Percentiles rank a stretch among this genome's conserved stretches.
Conservation (phyloP, 1,140 invertebrate genomes). For the Babylonia areolata region DNA sequence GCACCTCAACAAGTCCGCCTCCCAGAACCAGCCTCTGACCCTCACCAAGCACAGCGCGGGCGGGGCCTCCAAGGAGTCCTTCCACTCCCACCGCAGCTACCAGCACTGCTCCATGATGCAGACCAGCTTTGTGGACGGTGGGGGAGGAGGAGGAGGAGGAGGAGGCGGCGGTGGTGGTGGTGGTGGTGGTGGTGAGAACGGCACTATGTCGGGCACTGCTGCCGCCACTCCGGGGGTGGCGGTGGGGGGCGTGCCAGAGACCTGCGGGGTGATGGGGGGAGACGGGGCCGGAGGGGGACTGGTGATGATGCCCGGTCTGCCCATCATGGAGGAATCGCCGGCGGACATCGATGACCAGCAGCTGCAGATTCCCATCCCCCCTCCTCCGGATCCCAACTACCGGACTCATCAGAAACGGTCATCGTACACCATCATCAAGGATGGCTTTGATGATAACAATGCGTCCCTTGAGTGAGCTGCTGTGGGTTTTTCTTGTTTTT, state of each 20-base stretch:
- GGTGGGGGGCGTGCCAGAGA: neutral
- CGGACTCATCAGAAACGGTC: conserved; percentile 42
- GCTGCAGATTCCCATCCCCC: conserved; percentile 33
- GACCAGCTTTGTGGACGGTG: conserved; percentile 38
- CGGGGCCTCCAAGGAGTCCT: conserved; percentile 41
- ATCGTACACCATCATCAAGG: conserved; percentile 42
- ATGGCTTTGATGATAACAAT: conserved; percentile 33
- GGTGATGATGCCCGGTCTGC: neutral
- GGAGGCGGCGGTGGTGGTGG: neutral
- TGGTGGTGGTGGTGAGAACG: neutral
- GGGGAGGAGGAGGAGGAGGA: neutral
- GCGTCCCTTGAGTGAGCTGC: neutral
- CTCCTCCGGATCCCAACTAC: conserved; percentile 33
- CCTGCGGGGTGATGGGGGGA: neutral
- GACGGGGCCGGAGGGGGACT: neutral
- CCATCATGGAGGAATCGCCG: neutral
- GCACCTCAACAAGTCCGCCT: conserved; percentile 49
- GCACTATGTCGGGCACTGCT: neutral
- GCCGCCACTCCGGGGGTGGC: neutral
- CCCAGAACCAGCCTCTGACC: conserved; percentile 50
- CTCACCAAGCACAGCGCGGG: conserved; percentile 34
- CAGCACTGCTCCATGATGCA: conserved; percentile 45
- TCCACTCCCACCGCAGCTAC: conserved; percentile 36
- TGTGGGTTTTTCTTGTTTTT: too few relatives aligned
- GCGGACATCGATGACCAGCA: conserved; percentile 20